Percentiles rank a stretch among this genome's conserved stretches.
Evolutionary conservation across 2,797 vertebrate species (phyloP).

Genomic region (Pagetopsis macropterus): DNA sequence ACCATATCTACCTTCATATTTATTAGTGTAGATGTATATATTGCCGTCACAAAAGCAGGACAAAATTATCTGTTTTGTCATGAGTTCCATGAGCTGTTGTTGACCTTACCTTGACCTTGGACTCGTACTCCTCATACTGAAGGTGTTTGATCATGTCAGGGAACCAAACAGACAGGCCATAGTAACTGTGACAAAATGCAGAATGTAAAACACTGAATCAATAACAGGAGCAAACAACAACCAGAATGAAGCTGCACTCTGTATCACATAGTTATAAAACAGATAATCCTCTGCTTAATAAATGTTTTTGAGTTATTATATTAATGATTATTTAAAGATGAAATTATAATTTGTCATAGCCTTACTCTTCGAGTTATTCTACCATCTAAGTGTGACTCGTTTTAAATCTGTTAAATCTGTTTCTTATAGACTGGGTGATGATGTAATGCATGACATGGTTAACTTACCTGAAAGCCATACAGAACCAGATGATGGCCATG

Average conservation of each 20-base stretch:
- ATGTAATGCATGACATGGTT: not conserved
- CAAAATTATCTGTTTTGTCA: not conserved
- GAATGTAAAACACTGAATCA: not conserved
- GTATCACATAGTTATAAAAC: not conserved
- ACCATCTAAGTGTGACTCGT: not conserved
- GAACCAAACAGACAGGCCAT: slow-evolving; percentile 96
- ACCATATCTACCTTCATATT: too few relatives aligned
- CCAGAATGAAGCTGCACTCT: not conserved
- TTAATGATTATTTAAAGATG: too few relatives aligned
- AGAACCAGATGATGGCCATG: slow-evolving; percentile 96
- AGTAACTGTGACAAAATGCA: slow-evolving; percentile 84
- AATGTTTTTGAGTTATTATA: not conserved
- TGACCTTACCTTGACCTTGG: slow-evolving; percentile 83
- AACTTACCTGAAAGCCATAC: slow-evolving; percentile 94
- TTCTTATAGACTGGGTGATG: not conserved
- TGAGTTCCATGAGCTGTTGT: not conserved
- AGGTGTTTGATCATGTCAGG: slow-evolving; percentile 97
- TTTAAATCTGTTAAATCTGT: not conserved
- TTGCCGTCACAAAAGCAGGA: not conserved
- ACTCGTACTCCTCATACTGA: slow-evolving; percentile 90
- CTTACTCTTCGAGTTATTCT: not conserved
- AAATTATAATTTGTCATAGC: not conserved
- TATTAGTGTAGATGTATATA: not conserved
- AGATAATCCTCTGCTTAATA: not conserved
- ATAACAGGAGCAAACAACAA: not conserved